Evolutionary conservation across 2,888 invertebrate species (phyloP), one percentile per base, ranked within the genome.

Genomic region (Pachycephus smyrnensis): DNA sequence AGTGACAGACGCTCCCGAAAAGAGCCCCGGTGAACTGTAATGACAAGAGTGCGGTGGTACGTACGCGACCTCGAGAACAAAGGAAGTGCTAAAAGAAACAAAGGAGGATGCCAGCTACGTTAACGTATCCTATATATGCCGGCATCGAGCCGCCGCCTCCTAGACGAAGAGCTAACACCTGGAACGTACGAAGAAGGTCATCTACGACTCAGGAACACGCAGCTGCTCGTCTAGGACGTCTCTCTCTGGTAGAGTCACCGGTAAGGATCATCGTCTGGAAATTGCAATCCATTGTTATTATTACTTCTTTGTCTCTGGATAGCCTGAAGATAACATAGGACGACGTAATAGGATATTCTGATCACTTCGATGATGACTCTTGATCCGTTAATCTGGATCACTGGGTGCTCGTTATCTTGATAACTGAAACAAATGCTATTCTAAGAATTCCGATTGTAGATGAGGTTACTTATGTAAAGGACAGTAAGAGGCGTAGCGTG

Each of bases 91-190:
- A 9, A 55, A 55, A 55, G 55, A 55, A 55, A 55, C 9, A 55
- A 55, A 55, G 55, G 23, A 87, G 81, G 79, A 91, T 91, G 91
- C 91, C 91, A 82, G 90, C 89, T 55, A 90, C 91, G 55, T 82
- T 90, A 82, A 90, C 90, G 32, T 90, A 90, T 84, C 90, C 91
- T 73, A 90, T 90, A 82, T 90, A 90, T 79, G 90, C 89, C 33
- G 89, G 89, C 68, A 89, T 90, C 55, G 90, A 90, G 82, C 82
- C 88, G 83, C 82, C 88, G 75, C 84, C 84, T 11, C 86, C 84
- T 32, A 88, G 91, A 82, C 86, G 85, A 77, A 84, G 91, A 75
- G 87, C 90, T 76, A 87, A 89, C 76, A 88, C 89, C 9, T 91
- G 90, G 89, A 88, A 84, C 78, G 81, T 85, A 9, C 86, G 88